Percentiles rank a stretch among this genome's conserved stretches.
Conservation (phyloP, 2,888 invertebrate species). For the Pyrgus malvae region DNA sequence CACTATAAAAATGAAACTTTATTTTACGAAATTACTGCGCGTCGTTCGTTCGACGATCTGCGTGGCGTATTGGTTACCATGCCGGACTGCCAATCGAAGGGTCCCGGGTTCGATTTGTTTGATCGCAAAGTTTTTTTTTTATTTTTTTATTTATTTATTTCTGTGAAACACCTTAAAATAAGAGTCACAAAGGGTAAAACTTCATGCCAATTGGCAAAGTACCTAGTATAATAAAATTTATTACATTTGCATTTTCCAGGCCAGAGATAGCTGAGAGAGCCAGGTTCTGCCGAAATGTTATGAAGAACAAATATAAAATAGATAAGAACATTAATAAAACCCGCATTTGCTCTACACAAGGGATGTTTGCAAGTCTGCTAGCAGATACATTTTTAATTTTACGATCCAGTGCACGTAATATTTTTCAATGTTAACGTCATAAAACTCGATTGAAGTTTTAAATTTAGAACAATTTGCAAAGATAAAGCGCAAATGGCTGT, state of each 20-base stretch:
- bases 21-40: too few species aligned
- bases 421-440: conserved; percentile 47
- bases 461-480: conserved; percentile 41
- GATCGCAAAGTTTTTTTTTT: too few species aligned
- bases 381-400: conserved; percentile 37
- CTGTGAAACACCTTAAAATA: too few species aligned
- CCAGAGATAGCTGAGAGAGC: not conserved
- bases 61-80: too few species aligned
- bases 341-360: not conserved
- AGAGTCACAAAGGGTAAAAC: too few species aligned
- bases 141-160: too few species aligned
- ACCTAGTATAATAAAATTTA: not conserved
- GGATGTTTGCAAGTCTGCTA: conserved; percentile 12
- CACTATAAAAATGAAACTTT: too few species aligned
- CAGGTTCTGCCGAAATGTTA: conserved; percentile 19
- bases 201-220: too few species aligned
- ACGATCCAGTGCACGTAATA: conserved; percentile 42
- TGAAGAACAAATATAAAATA: not conserved
- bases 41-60: too few species aligned
- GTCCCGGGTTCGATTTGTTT: too few species aligned
- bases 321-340: not conserved
- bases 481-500: conserved; percentile 2
- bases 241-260: not conserved
- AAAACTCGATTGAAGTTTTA: conserved; percentile 46
- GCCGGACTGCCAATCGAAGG: too few species aligned